phyloP scores from a whole-genome alignment of 1,140 invertebrate species.

The Bombus haemorrhoidalis region DNA sequence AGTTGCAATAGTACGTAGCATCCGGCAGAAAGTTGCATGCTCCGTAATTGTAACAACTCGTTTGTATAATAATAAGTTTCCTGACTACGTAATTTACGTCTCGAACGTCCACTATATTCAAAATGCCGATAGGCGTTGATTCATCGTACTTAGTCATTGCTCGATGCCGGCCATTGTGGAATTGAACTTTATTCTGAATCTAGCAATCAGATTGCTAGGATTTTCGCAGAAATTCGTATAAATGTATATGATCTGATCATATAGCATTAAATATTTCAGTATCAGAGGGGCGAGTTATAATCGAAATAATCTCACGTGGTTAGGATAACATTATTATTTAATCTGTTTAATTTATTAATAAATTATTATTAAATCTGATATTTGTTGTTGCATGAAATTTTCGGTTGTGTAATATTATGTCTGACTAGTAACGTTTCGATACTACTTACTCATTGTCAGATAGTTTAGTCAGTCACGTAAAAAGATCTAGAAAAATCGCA shows the following conservation, averaged over 20 bases:
- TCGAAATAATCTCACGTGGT: slow-evolving; percentile 7
- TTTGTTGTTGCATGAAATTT: not conserved
- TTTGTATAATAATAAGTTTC: slow-evolving; percentile 45
- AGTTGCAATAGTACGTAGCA: slow-evolving; percentile 40
- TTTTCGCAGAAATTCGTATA: not conserved
- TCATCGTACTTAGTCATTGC: too few species aligned
- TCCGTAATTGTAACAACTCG: slow-evolving; percentile 58
- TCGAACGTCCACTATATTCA: not conserved
- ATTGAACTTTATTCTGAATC: too few species aligned
- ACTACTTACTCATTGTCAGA: not conserved
- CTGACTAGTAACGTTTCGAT: not conserved
- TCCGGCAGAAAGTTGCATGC: slow-evolving; percentile 42
- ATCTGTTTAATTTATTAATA: not conserved
- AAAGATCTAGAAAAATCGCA: too few species aligned
- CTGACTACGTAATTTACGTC: slow-evolving; percentile 36
- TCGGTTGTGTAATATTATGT: not conserved
- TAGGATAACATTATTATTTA: not conserved
- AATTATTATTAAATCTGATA: not conserved
- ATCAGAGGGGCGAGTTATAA: not conserved
- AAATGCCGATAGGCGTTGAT: not conserved
- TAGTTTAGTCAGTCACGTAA: too few species aligned
- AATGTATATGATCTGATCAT: not conserved
- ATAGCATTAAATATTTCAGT: not conserved
- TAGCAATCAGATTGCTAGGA: not conserved
- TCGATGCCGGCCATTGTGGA: too few species aligned